Base-by-base conservation (phyloP, 2,888 invertebrate genomes). In the Cataglyphis rosenhaueri region DNA sequence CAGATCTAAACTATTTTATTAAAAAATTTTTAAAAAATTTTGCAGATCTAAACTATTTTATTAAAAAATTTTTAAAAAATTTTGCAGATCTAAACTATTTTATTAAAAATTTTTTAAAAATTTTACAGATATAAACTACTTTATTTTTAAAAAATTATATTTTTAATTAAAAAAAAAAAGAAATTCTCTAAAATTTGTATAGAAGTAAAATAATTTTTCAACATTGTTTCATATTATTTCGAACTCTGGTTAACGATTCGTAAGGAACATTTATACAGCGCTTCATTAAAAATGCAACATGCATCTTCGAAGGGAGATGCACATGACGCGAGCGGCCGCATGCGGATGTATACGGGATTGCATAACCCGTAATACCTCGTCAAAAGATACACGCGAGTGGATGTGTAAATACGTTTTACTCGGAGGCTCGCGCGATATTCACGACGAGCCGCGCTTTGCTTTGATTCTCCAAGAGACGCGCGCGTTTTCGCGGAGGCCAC, bases 261-360 rank as follows among this genome's bases (percentile, higher is more conserved):
- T 32, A 61, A 44, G 32, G 32, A 38, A 44, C 29, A 61, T 59
- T n/a, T n/a, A 35, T 35, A 8, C 32, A 76, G 29, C 21, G 62
- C 52, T 57, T 41, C 66, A 68, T 81, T 83, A 71, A 41, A 52
- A 64, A 79, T 83, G 79, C 79, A 48, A 38, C 15, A 15, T 32
- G 57, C 68, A 62, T 70, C 32, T 71, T 70, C 18, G 32, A 55
- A 55, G 55, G 48, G 64, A 48, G 82, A 79, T 64, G 78, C 57
- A 64, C 25, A n/a, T n/a, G 15, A 38, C 48, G n/a, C 52, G 64
- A 21, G 10, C 18, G 82, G 59, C 12, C 59, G 76, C 35, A 35
- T 6, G 35, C 35, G 35, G 29, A 70, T 84, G 29, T 21, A 48
- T 68, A 38, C 57, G 70, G 29, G 29, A 70, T 84, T 75, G 84